Evolutionary conservation across 2,888 invertebrate species (phyloP), one percentile per base, ranked within the genome.

Genomic region (Schrankia costaestrigalis): DNA sequence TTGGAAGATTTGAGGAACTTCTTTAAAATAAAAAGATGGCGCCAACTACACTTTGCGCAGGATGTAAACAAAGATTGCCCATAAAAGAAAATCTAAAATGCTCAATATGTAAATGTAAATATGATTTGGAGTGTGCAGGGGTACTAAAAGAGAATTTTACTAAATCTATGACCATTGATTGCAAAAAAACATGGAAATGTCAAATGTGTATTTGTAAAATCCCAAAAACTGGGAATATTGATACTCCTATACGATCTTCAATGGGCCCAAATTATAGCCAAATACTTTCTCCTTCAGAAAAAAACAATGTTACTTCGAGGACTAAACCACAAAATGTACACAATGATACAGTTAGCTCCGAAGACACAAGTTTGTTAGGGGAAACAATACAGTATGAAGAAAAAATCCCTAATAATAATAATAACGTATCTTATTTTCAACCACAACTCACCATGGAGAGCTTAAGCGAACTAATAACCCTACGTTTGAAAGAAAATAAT

Each of bases 51-150:
- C n/a, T n/a, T n/a, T 29, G 26, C 12, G 26, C 14, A 6, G 26
- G 26, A 3, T 26, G 26, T 26, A 14, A 10, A 5, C 26, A 15
- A 10, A 26, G 7, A 15, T 1, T 26, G 6, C 15, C 3, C 4
- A 26, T 6, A 9, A 26, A 3, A 26, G 14, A 2, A 1, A 2
- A 15, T 1, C 10, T 26, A n/a, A 10, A 10, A 5, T 26, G 26
- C 6, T 10, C 15, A 9, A 5, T 26, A 4, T 26, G 26, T 9
- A 26, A 26, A 15, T 15, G 14, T 6, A 6, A 9, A 10, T 26
- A 26, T n/a, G 26, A 26, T 10, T 10, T 26, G 10, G 26, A 26
- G 9, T 26, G 15, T 10, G 26, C 26, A n/a, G 15, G 15, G 14
- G 10, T 26, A 2, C 1, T 15, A 9, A 26, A 15, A 3, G 15